phyloP scores from a whole-genome alignment of 2,797 vertebrate species.

The Neosilurus hyrtlii region DNA sequence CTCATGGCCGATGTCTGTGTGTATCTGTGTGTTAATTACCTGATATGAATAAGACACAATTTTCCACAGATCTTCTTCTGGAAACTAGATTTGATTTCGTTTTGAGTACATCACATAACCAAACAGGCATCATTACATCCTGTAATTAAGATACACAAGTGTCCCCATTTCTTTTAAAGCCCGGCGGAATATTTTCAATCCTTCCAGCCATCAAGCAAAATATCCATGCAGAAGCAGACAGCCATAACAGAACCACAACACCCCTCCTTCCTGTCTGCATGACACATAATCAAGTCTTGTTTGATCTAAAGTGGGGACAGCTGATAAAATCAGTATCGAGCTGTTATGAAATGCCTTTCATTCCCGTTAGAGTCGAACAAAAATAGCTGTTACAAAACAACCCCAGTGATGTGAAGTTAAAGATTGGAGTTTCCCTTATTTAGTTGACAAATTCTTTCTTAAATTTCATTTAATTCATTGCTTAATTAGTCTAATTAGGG shows the following conservation, averaged over 20 bases:
- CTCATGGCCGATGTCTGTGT: neutral
- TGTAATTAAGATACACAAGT: slow-evolving; percentile 31
- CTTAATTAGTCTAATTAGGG: slow-evolving; percentile 34
- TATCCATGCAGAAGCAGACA: neutral
- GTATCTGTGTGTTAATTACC: neutral
- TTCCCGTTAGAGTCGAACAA: slow-evolving; percentile 13
- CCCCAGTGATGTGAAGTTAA: neutral
- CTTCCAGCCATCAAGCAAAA: slow-evolving; percentile 11
- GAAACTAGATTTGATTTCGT: neutral
- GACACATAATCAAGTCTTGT: slow-evolving; percentile 32
- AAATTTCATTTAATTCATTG: slow-evolving; percentile 6
- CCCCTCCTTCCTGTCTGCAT: neutral
- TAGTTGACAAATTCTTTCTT: neutral
- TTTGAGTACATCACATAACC: neutral
- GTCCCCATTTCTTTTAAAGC: neutral
- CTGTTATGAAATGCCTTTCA: slow-evolving; percentile 26
- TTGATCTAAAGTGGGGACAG: slow-evolving; percentile 22
- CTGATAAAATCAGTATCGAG: slow-evolving; percentile 28
- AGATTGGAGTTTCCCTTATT: neutral
- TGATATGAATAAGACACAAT: slow-evolving; percentile 6
- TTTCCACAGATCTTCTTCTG: neutral
- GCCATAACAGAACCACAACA: neutral
- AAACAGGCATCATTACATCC: slow-evolving; percentile 10
- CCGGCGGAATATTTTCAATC: neutral
- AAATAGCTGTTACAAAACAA: slow-evolving; percentile 31